Conservation (phyloP, 2,113 vertebrate genomes). For the Vidua chalybeata region DNA sequence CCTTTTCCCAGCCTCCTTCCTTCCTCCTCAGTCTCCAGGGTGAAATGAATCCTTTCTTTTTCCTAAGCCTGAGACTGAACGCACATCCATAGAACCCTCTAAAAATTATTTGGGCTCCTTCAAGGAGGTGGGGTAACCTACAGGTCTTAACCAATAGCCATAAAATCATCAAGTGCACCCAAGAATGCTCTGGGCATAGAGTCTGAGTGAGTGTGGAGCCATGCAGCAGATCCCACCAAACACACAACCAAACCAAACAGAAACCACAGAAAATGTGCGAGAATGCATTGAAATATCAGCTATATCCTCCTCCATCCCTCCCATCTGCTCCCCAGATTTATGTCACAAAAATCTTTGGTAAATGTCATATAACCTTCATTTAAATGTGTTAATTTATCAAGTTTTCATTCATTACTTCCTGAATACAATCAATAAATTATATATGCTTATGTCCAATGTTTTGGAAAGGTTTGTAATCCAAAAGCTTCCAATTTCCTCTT, state of each 20-base stretch:
- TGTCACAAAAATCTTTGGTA: background rate
- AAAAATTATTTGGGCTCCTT: background rate
- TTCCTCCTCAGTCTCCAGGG: background rate
- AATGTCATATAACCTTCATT: background rate
- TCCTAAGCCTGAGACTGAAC: background rate
- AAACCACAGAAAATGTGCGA: background rate
- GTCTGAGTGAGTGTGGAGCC: background rate
- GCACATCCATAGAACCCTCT: fast-evolving
- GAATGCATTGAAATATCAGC: background rate
- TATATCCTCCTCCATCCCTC: fast-evolving
- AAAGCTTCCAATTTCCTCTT: background rate
- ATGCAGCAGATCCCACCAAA: background rate
- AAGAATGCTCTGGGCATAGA: background rate
- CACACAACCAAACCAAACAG: background rate
- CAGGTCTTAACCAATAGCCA: background rate
- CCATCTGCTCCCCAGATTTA: background rate
- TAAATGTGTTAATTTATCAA: background rate
- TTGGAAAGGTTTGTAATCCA: background rate
- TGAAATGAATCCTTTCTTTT: background rate
- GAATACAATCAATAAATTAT: background rate
- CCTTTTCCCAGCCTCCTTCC: background rate
- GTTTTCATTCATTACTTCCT: background rate
- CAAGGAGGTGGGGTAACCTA: background rate
- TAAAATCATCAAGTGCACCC: background rate
- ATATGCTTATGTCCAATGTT: background rate